Percentiles rank a stretch among this genome's conserved stretches.
These are phyloP conservation scores for Athene cunicularia DNA, from an alignment of 2,113 vertebrate species.

Conservation along the genomic window DNA sequence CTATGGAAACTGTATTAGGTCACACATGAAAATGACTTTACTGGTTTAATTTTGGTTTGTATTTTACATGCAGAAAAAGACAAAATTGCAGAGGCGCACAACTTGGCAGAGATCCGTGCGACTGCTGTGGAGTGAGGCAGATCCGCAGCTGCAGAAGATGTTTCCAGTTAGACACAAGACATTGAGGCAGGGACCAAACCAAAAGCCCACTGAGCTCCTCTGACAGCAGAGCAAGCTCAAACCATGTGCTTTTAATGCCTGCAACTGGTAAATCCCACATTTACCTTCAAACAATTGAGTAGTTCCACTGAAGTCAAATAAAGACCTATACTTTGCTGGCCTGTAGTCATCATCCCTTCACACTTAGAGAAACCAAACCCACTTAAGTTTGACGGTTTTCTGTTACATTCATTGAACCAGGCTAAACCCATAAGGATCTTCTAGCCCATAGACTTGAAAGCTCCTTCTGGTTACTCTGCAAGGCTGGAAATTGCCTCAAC, in stretches of 20 bases:
- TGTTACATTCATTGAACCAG: not conserved
- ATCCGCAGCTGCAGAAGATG: not conserved
- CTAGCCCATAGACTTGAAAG: not conserved
- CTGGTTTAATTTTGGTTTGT: not conserved
- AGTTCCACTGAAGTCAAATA: not conserved
- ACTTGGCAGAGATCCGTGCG: fast-evolving
- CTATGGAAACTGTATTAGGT: slow-evolving; percentile 8
- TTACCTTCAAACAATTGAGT: not conserved
- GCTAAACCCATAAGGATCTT: not conserved
- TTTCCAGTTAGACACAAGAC: not conserved
- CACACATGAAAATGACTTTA: not conserved
- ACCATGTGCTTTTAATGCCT: not conserved
- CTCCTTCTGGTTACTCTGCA: not conserved
- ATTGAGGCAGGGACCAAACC: not conserved
- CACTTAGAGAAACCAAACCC: not conserved
- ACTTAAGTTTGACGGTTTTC: not conserved
- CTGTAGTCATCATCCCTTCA: not conserved
- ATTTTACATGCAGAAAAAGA: not conserved
- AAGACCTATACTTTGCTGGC: not conserved
- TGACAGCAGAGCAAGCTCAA: not conserved
- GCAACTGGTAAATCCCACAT: not conserved
- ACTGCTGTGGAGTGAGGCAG: not conserved
- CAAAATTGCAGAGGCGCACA: fast-evolving
- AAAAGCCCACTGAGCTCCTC: not conserved
- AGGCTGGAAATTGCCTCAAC: not conserved